Evolutionary conservation across 2,888 invertebrate species (phyloP), one percentile per base, ranked within the genome.

Genomic region (Dasysyrphus albostriatus): DNA sequence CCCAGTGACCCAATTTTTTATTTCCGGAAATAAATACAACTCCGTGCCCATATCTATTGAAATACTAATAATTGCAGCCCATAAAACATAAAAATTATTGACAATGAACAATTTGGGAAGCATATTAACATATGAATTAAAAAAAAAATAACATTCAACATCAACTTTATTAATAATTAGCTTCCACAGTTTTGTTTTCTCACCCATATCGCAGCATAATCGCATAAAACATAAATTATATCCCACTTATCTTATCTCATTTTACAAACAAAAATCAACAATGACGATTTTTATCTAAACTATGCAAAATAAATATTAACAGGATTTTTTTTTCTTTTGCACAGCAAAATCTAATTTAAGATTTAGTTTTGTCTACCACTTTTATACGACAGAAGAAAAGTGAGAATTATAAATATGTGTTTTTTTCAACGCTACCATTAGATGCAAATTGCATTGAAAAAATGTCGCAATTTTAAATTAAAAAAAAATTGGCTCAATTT

Each of bases 401-500:
- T 63, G 77, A 58, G 42, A 72, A 49, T 49, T n/a, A n/a, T n/a
- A n/a, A 49, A 65, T 39, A 32, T 47, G 42, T 77, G 67, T 72
- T 12, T 58, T 19, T 72, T 37, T 19, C 47, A 37, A n/a, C 24
- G n/a, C 24, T 24, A 37, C n/a, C 58, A 47, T 51, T 58, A 61
- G 51, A 74, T 75, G 47, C 44, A 58, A 74, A 67, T 73, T 54
- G 16, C 39, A 37, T 4, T 59, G 56, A 32, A 80, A 76, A 84
- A 24, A 67, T 58, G 72, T 67, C 73, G 80, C 51, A 72, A 32
- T 59, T 63, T 54, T 76, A 77, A 84, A 76, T 80, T n/a, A n/a
- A n/a, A 44, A 80, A 80, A 85, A 77, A 85, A 85, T 81, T 81
- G 73, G 67, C 49, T 76, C 67, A 77, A 76, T 80, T 65, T 67